These are phyloP conservation scores for Caerostris darwini DNA, from an alignment of 1,140 invertebrate species.

Conservation along the genomic window DNA sequence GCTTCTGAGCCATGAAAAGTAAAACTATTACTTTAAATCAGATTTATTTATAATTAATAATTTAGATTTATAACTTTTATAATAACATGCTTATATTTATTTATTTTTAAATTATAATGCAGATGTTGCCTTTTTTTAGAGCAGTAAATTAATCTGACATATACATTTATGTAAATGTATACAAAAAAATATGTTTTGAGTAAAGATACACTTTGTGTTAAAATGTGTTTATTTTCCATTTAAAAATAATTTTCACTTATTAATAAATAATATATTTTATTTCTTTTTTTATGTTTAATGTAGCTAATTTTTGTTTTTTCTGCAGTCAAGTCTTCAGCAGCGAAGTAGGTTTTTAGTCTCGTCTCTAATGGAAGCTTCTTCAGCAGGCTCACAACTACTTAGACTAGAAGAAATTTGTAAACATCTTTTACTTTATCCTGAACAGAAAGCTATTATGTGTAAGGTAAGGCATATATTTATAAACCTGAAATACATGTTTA, in stretches of 20 bases:
- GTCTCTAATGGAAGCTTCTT: constrained; percentile 85
- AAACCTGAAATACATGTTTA: no score
- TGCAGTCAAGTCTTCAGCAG: constrained; percentile 72
- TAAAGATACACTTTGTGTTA: no score
- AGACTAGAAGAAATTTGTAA: constrained; percentile 87
- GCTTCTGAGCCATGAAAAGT: no score
- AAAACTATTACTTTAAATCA: no score
- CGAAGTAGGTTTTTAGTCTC: constrained; percentile 86
- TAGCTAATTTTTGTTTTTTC: not conserved
- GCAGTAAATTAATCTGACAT: no score
- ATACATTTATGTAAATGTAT: no score
- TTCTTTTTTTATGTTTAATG: not conserved
- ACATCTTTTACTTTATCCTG: constrained; percentile 88
- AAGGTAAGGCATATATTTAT: constrained; percentile 83
- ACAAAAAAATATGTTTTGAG: not conserved
- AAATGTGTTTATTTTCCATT: no score
- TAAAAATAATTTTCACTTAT: not conserved
- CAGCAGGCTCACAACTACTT: constrained; percentile 84
- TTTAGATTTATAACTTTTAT: no score
- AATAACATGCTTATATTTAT: no score
- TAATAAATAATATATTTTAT: not conserved
- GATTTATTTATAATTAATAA: no score
- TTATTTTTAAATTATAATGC: no score
- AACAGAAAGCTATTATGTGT: constrained; percentile 87
- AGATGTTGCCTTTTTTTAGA: no score